Evolutionary conservation across 1,140 invertebrate genomes (phyloP), one percentile per base, ranked within the genome.

Genomic region (Pogonomyrmex californicus): DNA sequence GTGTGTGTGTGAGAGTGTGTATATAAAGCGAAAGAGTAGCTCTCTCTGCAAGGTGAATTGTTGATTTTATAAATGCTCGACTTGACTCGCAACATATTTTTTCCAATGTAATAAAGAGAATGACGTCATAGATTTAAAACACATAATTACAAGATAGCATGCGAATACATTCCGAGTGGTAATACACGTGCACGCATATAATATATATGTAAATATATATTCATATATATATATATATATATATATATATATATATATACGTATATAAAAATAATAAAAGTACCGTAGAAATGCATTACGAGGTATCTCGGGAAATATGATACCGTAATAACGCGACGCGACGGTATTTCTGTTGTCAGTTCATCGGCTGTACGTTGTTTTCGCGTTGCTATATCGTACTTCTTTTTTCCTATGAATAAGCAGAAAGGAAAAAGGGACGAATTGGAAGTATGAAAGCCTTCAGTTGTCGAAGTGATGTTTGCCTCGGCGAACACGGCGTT

Each of bases 371-470:
- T 49, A 75, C 54, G 56, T 75, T 47, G 79, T 49, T 38, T 49
- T 33, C 30, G 30, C 44, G 75, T 60, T 83, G 68, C 56, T 36
- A 60, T 5, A 10, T 2, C 12, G 23, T 56, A 14, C 47, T 81
- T 38, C 71, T 76, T 83, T 51, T 78, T 60, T 63, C n/a, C 58
- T 38, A 56, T 44, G 73, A 78, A 78, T 58, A 78, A 85, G 63
- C 82, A 65, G 60, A 85, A 56, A 78, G 49, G 47, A 47, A 78
- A 85, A 78, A 47, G 79, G 54, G 7, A 30, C 68, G 79, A 75
- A 83, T 83, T 75, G 79, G 54, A 73, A 83, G 66, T 60, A 82
- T 17, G 54, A 82, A 60, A 83, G 68, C 70, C 71, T 60, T 81
- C 63, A 81, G 77, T 81, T 58, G 68, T 56, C 54, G 79, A 36